phyloP scores from a whole-genome alignment of 1,140 invertebrate genomes.

The Anastatus disparis region DNA sequence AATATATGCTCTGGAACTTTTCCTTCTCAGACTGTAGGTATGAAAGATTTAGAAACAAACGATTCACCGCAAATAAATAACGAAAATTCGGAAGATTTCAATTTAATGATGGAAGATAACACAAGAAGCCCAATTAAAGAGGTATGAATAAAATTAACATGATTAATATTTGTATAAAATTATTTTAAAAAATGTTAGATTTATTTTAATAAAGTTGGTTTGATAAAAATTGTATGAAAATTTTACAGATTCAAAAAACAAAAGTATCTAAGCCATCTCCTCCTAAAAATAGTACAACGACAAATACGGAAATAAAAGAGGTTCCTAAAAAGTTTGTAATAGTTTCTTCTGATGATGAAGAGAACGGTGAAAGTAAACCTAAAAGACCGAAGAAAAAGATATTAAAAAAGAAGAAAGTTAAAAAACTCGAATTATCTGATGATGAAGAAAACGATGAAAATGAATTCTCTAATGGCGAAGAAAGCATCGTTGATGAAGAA shows the following conservation, averaged over 20 bases:
- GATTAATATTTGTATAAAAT: not conserved
- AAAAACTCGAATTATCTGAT: slow-evolving; percentile 56
- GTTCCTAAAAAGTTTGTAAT: slow-evolving; percentile 11
- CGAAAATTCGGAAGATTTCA: slow-evolving; percentile 47
- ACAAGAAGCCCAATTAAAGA: slow-evolving; percentile 4
- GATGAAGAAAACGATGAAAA: slow-evolving; percentile 46
- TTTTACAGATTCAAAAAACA: not conserved
- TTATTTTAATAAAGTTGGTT: not conserved
- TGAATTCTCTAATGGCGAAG: slow-evolving; percentile 53
- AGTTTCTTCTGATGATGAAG: slow-evolving; percentile 59
- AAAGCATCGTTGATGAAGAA: slow-evolving; percentile 49
- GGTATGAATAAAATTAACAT: not conserved
- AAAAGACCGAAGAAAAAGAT: slow-evolving; percentile 54
- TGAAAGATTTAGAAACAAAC: slow-evolving; percentile 41
- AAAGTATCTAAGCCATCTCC: not conserved
- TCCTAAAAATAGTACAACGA: slow-evolving; percentile 42
- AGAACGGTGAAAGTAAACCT: slow-evolving; percentile 36
- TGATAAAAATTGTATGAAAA: not conserved
- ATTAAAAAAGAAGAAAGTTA: slow-evolving; percentile 57
- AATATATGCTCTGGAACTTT: slow-evolving; percentile 54
- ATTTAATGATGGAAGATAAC: slow-evolving; percentile 48
- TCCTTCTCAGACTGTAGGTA: slow-evolving; percentile 41
- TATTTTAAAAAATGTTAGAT: not conserved
- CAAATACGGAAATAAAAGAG: slow-evolving; percentile 40
- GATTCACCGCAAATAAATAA: slow-evolving; percentile 26